Conservation (phyloP, 2,888 invertebrate genomes). For the Carcina quercana region DNA sequence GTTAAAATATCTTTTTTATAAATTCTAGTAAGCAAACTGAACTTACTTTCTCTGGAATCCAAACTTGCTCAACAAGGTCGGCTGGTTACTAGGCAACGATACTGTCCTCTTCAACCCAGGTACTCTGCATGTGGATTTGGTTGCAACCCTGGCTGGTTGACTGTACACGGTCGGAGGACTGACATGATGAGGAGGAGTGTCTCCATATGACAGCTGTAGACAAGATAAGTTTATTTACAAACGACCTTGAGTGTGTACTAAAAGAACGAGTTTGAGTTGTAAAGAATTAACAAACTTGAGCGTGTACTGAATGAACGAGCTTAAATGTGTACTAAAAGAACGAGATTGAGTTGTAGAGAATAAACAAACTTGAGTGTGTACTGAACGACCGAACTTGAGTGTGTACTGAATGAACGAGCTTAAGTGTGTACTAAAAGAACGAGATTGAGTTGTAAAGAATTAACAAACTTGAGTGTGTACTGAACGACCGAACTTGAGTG, state of each 20-base stretch:
- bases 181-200: slow-evolving; percentile 25
- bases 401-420: too few relatives aligned
- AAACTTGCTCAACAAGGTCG: slow-evolving; percentile 78
- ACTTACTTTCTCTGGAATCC: slow-evolving; percentile 78
- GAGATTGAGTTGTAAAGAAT: too few relatives aligned
- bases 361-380: too few relatives aligned
- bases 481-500: too few relatives aligned
- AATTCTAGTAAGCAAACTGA: neutral
- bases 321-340: too few relatives aligned
- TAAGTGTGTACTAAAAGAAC: too few relatives aligned
- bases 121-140: slow-evolving; percentile 36
- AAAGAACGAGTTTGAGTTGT: too few relatives aligned
- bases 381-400: too few relatives aligned
- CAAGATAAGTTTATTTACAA: neutral
- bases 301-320: too few relatives aligned
- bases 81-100: slow-evolving; percentile 61
- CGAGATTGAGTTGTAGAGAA: too few relatives aligned
- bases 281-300: too few relatives aligned
- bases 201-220: slow-evolving; percentile 41
- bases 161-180: slow-evolving; percentile 7
- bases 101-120: slow-evolving; percentile 37
- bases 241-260: neutral
- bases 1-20: neutral
- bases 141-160: slow-evolving; percentile 21
- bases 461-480: too few relatives aligned